Conservation (phyloP, 2,888 invertebrate species). For the Hirtodrosophila confusa region DNA sequence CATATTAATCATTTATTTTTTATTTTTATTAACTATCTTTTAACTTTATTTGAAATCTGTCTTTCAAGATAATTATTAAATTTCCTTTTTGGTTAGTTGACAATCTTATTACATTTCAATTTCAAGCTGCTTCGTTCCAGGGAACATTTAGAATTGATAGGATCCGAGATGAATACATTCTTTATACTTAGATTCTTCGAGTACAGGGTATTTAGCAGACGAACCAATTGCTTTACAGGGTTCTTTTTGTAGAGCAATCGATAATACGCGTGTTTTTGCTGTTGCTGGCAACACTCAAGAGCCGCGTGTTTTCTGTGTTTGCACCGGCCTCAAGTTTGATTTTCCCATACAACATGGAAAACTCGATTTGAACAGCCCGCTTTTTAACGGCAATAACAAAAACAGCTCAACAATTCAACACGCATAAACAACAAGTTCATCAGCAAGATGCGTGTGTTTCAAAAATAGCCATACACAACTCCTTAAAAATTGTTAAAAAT, state of each 20-base stretch:
- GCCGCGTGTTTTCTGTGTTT: slow-evolving; percentile 23
- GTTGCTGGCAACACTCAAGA: slow-evolving; percentile 26
- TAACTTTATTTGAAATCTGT: no score
- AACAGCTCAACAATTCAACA: slow-evolving; percentile 34
- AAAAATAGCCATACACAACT: slow-evolving; percentile 61
- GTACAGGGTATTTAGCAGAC: slow-evolving; percentile 19
- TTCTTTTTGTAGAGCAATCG: slow-evolving; percentile 40
- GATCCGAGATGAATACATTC: no score
- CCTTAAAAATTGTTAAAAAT: slow-evolving; percentile 52
- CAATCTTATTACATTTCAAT: no score
- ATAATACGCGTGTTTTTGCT: slow-evolving; percentile 36
- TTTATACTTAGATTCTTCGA: not conserved
- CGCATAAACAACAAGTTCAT: slow-evolving; percentile 43
- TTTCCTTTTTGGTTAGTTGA: no score
- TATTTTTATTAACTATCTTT: no score
- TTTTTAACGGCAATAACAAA: slow-evolving; percentile 14
- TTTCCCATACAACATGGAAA: no score
- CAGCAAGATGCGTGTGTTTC: slow-evolving; percentile 34
- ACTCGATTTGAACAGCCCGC: slow-evolving; percentile 27
- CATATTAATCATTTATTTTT: no score
- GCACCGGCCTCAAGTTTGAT: slow-evolving; percentile 15
- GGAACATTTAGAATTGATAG: no score
- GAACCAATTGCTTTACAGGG: slow-evolving; percentile 20
- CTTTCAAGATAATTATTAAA: no score
- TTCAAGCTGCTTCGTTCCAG: no score